Percentiles rank a stretch among this genome's conserved stretches.
phyloP scores from a whole-genome alignment of 1,140 invertebrate species.

The Polypedilum vanderplanki region DNA sequence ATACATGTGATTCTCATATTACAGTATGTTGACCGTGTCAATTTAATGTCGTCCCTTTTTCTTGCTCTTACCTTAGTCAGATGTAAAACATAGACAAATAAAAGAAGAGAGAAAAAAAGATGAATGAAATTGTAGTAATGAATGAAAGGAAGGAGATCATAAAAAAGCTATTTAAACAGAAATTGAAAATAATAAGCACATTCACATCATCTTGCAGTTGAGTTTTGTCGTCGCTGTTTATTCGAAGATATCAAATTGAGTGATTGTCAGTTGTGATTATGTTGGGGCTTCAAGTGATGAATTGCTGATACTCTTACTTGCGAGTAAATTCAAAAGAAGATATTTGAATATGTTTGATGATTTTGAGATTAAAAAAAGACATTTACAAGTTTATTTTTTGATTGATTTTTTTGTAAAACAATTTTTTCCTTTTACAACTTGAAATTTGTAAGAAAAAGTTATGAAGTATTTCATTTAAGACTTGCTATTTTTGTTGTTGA shows the following conservation, averaged over 20 bases:
- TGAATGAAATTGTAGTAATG: background rate
- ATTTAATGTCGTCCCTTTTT: background rate
- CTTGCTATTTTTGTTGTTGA: too few species aligned
- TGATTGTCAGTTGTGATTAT: too few species aligned
- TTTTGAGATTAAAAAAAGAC: too few species aligned
- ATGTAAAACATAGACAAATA: background rate
- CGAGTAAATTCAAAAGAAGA: too few species aligned
- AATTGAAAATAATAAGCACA: constrained; percentile 21
- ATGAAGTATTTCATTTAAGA: too few species aligned
- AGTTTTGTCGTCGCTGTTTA: background rate
- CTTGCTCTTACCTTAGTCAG: background rate
- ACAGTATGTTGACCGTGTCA: constrained; percentile 11
- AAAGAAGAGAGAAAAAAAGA: background rate
- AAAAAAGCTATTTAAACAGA: constrained; percentile 8
- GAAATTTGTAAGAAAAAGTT: too few species aligned
- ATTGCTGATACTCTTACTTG: too few species aligned
- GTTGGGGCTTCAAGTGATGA: too few species aligned
- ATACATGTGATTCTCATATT: background rate
- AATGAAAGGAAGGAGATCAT: constrained; percentile 8
- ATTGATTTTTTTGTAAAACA: too few species aligned
- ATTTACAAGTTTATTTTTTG: too few species aligned
- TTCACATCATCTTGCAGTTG: background rate
- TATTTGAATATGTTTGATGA: too few species aligned
- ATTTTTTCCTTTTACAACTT: too few species aligned
- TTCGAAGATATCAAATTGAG: background rate